A percentile compares a stretch with the other conserved stretches of the same genome.
Evolutionary conservation across 1,140 invertebrate genomes (phyloP).

Genomic region (Drosophila lini): DNA sequence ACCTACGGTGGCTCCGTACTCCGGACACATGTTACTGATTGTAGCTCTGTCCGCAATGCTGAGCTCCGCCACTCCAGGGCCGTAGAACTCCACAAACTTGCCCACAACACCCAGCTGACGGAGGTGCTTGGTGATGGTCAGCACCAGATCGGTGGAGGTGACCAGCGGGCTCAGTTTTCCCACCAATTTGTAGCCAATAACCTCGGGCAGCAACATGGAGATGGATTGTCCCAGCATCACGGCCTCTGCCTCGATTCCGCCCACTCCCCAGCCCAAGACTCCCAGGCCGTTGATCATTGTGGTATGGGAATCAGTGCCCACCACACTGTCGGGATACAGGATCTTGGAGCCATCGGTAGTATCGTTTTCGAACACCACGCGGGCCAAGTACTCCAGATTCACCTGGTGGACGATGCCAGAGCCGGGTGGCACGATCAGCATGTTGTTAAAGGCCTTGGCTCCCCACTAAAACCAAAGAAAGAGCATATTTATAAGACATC

Average conservation of each 20-base stretch:
- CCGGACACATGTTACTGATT: constrained; percentile 99
- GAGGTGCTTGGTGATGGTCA: constrained; percentile 99
- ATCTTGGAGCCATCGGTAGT: constrained; percentile 76
- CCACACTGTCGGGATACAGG: constrained; percentile 97
- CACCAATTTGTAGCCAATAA: constrained; percentile 96
- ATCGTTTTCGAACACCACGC: constrained; percentile 94
- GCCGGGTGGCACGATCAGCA: constrained; percentile 98
- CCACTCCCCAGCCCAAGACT: constrained; percentile 90
- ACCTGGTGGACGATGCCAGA: constrained; percentile 99
- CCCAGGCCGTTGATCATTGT: constrained; percentile 99
- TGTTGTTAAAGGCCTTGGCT: constrained; percentile 96
- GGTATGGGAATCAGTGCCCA: constrained; percentile 99
- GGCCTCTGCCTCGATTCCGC: constrained; percentile 93
- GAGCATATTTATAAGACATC: background rate
- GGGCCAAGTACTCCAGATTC: constrained; percentile 97
- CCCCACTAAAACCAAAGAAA: constrained; percentile 91
- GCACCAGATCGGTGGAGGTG: constrained; percentile 98
- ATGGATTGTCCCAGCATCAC: constrained; percentile 98
- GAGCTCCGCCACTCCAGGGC: constrained; percentile 94
- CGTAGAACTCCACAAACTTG: constrained; percentile 99
- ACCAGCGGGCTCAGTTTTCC: constrained; percentile 92
- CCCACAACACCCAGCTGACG: constrained; percentile 97
- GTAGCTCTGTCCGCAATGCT: constrained; percentile 97
- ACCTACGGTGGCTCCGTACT: constrained; percentile 98
- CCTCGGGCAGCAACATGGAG: constrained; percentile 97